Evolutionary conservation across 1,140 invertebrate genomes (phyloP).

Genomic region (Polypedilum pembai): DNA sequence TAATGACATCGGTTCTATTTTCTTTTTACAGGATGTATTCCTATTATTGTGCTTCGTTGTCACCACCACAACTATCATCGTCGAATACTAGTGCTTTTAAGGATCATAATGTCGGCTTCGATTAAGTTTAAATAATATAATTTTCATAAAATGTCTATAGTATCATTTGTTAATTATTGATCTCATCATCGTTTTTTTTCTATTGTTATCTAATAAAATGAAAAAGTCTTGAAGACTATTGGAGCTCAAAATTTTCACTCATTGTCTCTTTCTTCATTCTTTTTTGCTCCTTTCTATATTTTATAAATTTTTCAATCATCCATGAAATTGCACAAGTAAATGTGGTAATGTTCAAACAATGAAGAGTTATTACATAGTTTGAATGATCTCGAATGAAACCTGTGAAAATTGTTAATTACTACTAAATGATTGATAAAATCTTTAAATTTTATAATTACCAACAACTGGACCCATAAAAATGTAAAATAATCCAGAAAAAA

Average conservation of each 20-base stretch:
- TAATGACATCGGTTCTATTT: background rate
- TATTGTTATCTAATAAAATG: too few species aligned
- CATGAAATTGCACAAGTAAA: slow-evolving; percentile 53
- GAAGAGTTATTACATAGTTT: slow-evolving; percentile 51
- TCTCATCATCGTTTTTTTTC: too few species aligned
- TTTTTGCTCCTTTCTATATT: too few species aligned
- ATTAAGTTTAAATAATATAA: too few species aligned
- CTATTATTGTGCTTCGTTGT: background rate
- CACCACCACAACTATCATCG: background rate
- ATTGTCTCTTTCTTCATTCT: too few species aligned
- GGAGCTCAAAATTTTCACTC: too few species aligned
- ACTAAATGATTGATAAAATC: slow-evolving; percentile 15
- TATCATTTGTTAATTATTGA: too few species aligned
- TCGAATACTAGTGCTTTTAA: too few species aligned
- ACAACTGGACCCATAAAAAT: slow-evolving; percentile 50
- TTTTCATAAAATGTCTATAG: too few species aligned
- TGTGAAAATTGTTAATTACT: slow-evolving; percentile 37
- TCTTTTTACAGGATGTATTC: background rate
- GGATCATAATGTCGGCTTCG: too few species aligned
- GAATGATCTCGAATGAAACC: slow-evolving; percentile 53
- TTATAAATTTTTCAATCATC: slow-evolving; percentile 43
- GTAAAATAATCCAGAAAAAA: slow-evolving; percentile 52
- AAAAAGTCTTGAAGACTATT: too few species aligned
- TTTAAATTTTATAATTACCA: slow-evolving; percentile 42
- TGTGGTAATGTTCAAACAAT: slow-evolving; percentile 55